These are phyloP conservation scores for Dichetophora obliterata DNA, from an alignment of 2,888 invertebrate species.

Conservation along the genomic window DNA sequence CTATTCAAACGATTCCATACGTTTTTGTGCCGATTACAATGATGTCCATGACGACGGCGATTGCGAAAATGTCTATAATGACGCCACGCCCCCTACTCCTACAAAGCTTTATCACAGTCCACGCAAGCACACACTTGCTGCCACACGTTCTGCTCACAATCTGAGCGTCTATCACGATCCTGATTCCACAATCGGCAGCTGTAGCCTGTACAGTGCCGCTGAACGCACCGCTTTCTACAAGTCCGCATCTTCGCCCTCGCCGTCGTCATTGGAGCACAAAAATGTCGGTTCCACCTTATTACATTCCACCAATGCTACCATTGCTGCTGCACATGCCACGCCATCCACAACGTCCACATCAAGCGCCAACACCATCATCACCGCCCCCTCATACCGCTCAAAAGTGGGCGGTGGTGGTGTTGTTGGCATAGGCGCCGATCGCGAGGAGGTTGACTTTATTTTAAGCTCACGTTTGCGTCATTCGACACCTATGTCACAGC, in stretches of 20 bases:
- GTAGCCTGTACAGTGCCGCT: neutral
- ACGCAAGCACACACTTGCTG: slow-evolving; percentile 41
- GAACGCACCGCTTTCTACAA: neutral
- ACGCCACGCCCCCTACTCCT: slow-evolving; percentile 27
- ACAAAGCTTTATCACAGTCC: slow-evolving; percentile 48
- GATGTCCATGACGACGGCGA: neutral
- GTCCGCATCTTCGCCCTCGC: neutral
- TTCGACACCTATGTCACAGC: slow-evolving; percentile 59
- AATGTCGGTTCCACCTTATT: slow-evolving; percentile 9
- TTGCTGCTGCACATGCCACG: neutral
- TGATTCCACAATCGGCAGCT: neutral
- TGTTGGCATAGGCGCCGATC: neutral
- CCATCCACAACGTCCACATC: neutral
- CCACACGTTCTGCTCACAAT: slow-evolving; percentile 36
- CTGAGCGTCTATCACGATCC: slow-evolving; percentile 4
- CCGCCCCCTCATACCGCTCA: neutral
- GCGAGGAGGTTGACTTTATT: slow-evolving; percentile 55
- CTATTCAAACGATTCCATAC: slow-evolving; percentile 59
- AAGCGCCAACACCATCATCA: neutral
- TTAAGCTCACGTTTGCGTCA: slow-evolving; percentile 60
- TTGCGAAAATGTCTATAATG: neutral
- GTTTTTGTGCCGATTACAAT: slow-evolving; percentile 46
- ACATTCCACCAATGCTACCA: slow-evolving; percentile 10
- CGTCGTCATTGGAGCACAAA: slow-evolving; percentile 15
- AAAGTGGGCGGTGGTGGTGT: no score